Conservation (phyloP, 1,140 invertebrate species). For the Spodoptera frugiperda region DNA sequence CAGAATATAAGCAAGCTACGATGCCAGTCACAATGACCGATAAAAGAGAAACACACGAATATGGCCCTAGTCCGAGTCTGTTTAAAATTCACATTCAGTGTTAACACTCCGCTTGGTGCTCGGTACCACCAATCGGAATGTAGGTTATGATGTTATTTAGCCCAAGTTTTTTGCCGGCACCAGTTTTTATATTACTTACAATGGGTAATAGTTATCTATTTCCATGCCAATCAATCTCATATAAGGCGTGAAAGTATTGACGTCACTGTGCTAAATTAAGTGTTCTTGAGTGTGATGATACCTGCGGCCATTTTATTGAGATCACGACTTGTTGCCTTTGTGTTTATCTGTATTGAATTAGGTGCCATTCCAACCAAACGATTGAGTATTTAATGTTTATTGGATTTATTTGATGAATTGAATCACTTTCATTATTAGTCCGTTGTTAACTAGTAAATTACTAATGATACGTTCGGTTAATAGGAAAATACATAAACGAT, state of each 20-base stretch:
- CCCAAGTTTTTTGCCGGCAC: conserved; percentile 76
- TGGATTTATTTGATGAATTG: background rate
- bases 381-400: background rate
- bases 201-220: conserved; percentile 82
- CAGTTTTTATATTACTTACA: conserved; percentile 79
- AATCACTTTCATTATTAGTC: background rate
- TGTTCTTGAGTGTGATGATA: conserved; percentile 66
- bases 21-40: conserved; percentile 80
- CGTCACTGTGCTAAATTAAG: conserved; percentile 76
- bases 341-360: conserved; percentile 11
- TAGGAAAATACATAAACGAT: too few relatives aligned
- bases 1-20: conserved; percentile 72
- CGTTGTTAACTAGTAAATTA: too few relatives aligned
- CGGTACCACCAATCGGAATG: conserved; percentile 76
- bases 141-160: conserved; percentile 85
- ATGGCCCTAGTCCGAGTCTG: conserved; percentile 74
- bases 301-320: conserved; percentile 58
- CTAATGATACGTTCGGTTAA: too few relatives aligned
- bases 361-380: background rate
- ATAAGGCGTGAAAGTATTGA: conserved; percentile 84
- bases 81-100: conserved; percentile 83
- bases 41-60: conserved; percentile 81
- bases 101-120: conserved; percentile 61
- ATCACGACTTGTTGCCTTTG: conserved; percentile 22
- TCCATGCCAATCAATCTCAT: conserved; percentile 80